Evolutionary conservation across 2,113 vertebrate genomes (phyloP).

Genomic region (Agelaius phoeniceus): DNA sequence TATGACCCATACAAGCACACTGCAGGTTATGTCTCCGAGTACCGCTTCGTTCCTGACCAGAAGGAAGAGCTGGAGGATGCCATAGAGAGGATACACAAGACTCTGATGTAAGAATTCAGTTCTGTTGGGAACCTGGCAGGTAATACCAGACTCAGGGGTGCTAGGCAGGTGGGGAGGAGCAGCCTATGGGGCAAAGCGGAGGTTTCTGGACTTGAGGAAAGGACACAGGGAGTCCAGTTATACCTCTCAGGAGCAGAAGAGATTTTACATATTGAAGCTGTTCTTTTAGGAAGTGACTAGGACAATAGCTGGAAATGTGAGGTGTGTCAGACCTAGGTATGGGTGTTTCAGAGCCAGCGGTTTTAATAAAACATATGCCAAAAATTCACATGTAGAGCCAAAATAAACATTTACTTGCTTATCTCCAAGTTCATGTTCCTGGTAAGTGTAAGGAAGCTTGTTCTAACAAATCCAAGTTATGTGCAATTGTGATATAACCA

Average conservation of each 20-base stretch:
- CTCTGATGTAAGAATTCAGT: slow-evolving; percentile 79
- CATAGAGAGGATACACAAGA: slow-evolving; percentile 86
- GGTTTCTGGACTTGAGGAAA: background rate
- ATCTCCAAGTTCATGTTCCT: background rate
- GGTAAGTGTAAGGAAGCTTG: background rate
- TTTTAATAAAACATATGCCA: background rate
- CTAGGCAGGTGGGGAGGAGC: background rate
- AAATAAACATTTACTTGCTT: slow-evolving; percentile 9
- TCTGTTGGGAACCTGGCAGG: background rate
- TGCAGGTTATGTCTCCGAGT: slow-evolving; percentile 85
- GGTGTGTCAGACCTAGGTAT: background rate
- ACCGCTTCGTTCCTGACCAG: slow-evolving; percentile 89
- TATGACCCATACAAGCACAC: slow-evolving; percentile 85
- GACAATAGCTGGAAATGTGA: background rate
- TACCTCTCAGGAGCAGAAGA: background rate
- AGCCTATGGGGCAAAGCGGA: background rate
- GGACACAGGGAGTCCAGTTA: background rate
- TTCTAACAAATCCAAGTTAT: background rate
- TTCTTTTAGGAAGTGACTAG: background rate
- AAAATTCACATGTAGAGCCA: background rate
- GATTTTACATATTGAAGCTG: background rate
- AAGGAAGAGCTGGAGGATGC: slow-evolving; percentile 88
- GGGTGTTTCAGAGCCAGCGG: background rate
- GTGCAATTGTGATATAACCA: background rate
- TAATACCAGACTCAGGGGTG: background rate